Conservation (phyloP, 2,888 invertebrate species). For the Cephus spinipes region DNA sequence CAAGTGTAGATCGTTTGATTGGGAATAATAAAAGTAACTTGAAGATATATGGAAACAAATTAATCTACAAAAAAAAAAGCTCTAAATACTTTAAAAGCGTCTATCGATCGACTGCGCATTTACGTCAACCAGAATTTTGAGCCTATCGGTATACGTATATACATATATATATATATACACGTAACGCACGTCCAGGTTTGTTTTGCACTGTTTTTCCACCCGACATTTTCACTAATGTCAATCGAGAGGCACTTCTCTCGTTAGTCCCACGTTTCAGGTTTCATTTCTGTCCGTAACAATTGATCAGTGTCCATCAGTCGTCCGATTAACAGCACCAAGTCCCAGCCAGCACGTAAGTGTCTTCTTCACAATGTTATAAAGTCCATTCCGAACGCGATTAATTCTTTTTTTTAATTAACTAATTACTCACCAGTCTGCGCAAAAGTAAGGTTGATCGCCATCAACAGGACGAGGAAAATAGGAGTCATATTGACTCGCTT, state of each 20-base stretch:
- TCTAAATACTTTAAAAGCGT: neutral
- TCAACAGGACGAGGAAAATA: slow-evolving; percentile 64
- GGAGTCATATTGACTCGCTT: slow-evolving; percentile 65
- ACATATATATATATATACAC: neutral
- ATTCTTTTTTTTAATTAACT: slow-evolving; percentile 40
- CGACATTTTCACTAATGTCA: neutral
- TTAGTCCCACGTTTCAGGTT: neutral
- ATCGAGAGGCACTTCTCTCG: neutral
- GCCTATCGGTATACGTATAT: neutral
- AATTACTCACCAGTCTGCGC: slow-evolving; percentile 64
- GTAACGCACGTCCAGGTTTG: neutral
- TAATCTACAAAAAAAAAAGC: neutral
- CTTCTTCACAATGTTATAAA: neutral
- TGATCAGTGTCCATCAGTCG: neutral
- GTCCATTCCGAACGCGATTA: slow-evolving; percentile 2
- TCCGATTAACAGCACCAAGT: neutral
- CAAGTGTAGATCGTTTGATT: neutral
- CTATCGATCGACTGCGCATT: neutral
- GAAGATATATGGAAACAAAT: neutral
- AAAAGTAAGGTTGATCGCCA: slow-evolving; percentile 65
- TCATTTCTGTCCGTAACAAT: neutral
- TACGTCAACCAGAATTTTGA: neutral
- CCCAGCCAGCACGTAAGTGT: neutral
- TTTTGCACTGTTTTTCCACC: neutral
- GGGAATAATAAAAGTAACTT: neutral